Base-by-base conservation (phyloP, 2,113 vertebrate species). In the Nothocercus julius region DNA sequence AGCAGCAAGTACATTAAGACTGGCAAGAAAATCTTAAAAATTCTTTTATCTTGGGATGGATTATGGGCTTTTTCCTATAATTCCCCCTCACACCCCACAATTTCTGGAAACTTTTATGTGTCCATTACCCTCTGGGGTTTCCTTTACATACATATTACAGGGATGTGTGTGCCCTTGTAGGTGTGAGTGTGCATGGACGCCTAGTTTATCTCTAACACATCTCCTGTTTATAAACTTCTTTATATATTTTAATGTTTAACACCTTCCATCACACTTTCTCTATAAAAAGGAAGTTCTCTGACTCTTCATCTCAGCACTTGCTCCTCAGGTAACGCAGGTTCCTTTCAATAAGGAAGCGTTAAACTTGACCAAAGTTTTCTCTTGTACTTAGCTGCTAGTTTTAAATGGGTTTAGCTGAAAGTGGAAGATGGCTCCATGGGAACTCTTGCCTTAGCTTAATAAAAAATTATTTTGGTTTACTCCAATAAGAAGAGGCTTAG, bases 11-110 rank as follows among this genome's bases (percentile, higher is more conserved):
- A 42, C 0, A 1, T 87, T 61, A 63, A 54, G 14, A 77, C 74
- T 19, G 62, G 4, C 28, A 83, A 70, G 66, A 7, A 15, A 7
- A 45, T 32, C 15, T 85, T 81, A 91, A 70, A 8, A 45, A 74
- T 59, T 47, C 32, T 34, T 93, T 62, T 84, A 8, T 83, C 20
- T 7, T 13, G 45, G 16, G n/a, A 20, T 22, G 9, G 21, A 56
- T 58, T 11, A 3, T 36, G 34, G 21, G 34, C 28, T 36, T 47
- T 77, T 45, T n/a, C 28, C 45, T 21, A 17, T 47, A 78, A 28
- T 21, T 18, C 16, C 13, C 11, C 3, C 10, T 12, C n/a, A 13
- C 17, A 2, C 12, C 24, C 19, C 17, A 2, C 8, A 1, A 0
- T 62, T 70, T 63, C 44, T 81, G 44, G 1, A 62, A 6, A 34